These are phyloP conservation scores for Leucophora obtusa DNA, from an alignment of 2,888 invertebrate genomes.

Conservation along the genomic window DNA sequence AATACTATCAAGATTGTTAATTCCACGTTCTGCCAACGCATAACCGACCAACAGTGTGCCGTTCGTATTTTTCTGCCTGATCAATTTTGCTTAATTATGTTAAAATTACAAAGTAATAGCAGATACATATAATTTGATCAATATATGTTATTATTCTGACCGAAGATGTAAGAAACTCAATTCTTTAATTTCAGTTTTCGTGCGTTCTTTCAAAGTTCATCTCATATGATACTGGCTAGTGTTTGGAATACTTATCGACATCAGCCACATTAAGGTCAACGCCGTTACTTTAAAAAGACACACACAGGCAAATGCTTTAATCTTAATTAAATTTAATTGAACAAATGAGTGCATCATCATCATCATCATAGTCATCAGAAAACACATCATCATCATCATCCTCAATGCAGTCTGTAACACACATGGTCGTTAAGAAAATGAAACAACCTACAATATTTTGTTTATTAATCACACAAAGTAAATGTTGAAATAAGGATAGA, in stretches of 20 bases:
- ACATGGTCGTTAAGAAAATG: conserved; percentile 16
- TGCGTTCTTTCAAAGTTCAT: not conserved
- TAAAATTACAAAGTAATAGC: no score
- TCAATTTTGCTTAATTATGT: no score
- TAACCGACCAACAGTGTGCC: no score
- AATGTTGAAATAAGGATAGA: not conserved
- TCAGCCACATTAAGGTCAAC: conserved; percentile 74
- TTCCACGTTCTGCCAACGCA: no score
- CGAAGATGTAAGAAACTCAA: not conserved
- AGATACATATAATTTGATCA: no score
- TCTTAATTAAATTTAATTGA: conserved; percentile 77
- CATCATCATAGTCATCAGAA: conserved; percentile 8
- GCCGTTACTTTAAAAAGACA: conserved; percentile 67
- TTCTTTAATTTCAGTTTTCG: not conserved
- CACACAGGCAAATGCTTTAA: conserved; percentile 68
- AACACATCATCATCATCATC: conserved; percentile 6
- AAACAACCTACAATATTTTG: conserved; percentile 15
- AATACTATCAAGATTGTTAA: no score
- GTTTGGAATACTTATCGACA: conserved; percentile 45
- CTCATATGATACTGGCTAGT: conserved; percentile 7
- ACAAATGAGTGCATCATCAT: conserved; percentile 61
- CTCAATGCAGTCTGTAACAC: not conserved
- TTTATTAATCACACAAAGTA: conserved; percentile 1
- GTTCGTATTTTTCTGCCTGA: no score
- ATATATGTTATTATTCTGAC: no score